Evolutionary conservation across 23 tunicate species (phyloP), one percentile per base, ranked within the genome.

Genomic region (Ciona savignyi): DNA sequence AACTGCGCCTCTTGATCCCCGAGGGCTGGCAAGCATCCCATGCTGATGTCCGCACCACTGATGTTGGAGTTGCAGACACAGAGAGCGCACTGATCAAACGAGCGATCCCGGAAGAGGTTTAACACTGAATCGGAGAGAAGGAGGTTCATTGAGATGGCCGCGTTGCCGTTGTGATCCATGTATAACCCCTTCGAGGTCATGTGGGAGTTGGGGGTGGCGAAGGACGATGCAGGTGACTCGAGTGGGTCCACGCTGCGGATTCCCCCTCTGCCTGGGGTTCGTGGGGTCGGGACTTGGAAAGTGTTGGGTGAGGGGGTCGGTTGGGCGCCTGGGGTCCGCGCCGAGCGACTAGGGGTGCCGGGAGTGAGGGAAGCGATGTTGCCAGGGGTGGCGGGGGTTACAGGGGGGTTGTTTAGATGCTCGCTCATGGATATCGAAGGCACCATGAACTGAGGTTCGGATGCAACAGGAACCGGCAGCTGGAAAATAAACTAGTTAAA

Each of bases 51-150:
- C 3, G 83, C 77, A 20, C 96, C 83, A 29, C 68, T 66, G n/a
- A 87, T 87, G 65, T 80, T 86, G 62, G 61, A 66, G 70, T 81
- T 88, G 73, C 97, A 91, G 15, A 85, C 91, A 71, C 97, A 91
- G 61, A 91, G 62, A 2, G 97, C 81, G 61, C 97, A 91, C 48
- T 81, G 90, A 61, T 91, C 97, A 51, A 84, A 91, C 11, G 97
- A 91, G 19, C 71, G 73, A 60, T 91, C 91, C 24, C 87, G 86
- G 49, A 84, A 84, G 11, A 77, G 9, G 35, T 91, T 91, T 72
- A 89, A 62, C 24, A 83, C 82, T 4, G 96, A 89, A 61, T 89
- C 96, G 24, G 96, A 89, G 35, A 89, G 66, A 62, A 83, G 35
- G 29, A 89, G 89, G 32, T 74, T 89, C 78, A 89, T 71, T 32